Conservation (phyloP, 2,113 vertebrate species). For the Anoplopoma fimbria region DNA sequence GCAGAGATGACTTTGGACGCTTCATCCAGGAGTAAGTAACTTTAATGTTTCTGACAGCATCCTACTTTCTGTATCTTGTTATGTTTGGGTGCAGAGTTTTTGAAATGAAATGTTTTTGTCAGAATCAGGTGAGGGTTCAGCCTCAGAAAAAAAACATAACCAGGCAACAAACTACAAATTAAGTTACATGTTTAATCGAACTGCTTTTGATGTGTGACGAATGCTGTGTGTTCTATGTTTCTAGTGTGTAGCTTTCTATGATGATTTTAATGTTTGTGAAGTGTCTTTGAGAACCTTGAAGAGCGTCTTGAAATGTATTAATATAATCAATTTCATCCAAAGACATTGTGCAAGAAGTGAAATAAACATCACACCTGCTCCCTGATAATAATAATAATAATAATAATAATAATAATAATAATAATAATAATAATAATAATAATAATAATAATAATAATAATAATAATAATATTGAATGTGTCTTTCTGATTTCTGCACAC, state of each 20-base stretch:
- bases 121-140: not conserved
- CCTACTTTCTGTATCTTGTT: not conserved
- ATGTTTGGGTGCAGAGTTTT: not conserved
- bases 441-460: too few species aligned
- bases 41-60: not conserved
- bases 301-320: too few species aligned
- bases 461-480: not conserved
- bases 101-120: not conserved
- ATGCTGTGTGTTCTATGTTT: too few species aligned
- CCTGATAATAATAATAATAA: not conserved
- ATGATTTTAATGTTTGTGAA: too few species aligned
- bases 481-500: not conserved
- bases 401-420: too few species aligned
- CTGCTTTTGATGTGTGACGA: too few species aligned
- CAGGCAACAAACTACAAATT: not conserved
- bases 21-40: slow-evolving; percentile 5
- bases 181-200: not conserved
- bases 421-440: too few species aligned
- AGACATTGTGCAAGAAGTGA: not conserved
- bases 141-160: too few species aligned
- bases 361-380: not conserved
- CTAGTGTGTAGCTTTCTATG: too few species aligned
- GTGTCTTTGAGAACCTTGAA: too few species aligned
- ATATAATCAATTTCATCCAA: not conserved
- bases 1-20: not conserved